A percentile compares a stretch with the other conserved stretches of the same genome.
Conservation (phyloP, 1,140 invertebrate species). For the Trichoplusia ni region DNA sequence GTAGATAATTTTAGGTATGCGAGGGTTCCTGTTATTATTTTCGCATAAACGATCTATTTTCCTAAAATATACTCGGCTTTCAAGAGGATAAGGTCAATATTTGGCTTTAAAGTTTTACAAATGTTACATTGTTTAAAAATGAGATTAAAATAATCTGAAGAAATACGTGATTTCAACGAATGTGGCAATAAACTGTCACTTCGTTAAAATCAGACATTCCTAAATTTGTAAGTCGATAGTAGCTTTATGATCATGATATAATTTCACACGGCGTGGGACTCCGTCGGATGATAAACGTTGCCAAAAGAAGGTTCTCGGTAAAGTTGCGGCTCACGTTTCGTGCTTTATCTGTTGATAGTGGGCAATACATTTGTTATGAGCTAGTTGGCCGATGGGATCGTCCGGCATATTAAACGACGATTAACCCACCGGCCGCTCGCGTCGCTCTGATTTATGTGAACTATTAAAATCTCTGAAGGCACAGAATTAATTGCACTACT, state of each 20-base stretch:
- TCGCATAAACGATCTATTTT: too few relatives aligned
- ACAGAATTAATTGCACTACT: constrained; percentile 79
- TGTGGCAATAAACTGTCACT: too few relatives aligned
- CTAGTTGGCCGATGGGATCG: constrained; percentile 50
- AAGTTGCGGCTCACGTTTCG: constrained; percentile 51
- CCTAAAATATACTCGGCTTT: too few relatives aligned
- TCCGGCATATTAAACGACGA: constrained; percentile 77
- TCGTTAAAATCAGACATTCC: too few relatives aligned
- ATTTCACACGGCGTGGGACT: background rate
- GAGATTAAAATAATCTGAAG: too few relatives aligned
- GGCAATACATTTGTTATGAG: constrained; percentile 55
- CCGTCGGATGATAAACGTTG: background rate
- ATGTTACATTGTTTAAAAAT: too few relatives aligned
- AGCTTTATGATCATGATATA: too few relatives aligned
- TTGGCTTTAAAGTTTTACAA: too few relatives aligned
- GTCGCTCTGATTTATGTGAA: constrained; percentile 75
- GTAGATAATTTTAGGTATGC: constrained; percentile 42
- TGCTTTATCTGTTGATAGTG: constrained; percentile 55
- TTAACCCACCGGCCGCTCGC: constrained; percentile 70
- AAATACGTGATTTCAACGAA: too few relatives aligned
- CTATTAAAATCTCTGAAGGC: constrained; percentile 80
- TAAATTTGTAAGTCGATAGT: too few relatives aligned
- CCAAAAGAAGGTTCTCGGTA: background rate
- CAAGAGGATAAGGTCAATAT: too few relatives aligned
- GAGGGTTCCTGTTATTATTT: too few relatives aligned